Conservation (phyloP, 2,113 vertebrate genomes). For the Eolophus roseicapilla region DNA sequence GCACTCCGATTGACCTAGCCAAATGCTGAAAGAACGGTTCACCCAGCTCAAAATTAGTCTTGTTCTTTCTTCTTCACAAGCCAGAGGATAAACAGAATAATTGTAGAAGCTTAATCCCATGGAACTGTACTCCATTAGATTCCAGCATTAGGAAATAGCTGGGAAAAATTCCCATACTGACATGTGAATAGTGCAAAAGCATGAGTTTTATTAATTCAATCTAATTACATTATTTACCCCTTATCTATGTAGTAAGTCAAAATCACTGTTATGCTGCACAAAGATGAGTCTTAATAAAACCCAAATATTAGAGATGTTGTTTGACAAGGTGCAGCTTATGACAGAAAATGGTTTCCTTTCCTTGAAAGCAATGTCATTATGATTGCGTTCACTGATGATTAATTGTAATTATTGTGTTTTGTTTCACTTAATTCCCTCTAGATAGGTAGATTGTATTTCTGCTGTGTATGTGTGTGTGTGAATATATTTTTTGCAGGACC, state of each 20-base stretch:
- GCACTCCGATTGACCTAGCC: not conserved
- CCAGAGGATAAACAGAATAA: not conserved
- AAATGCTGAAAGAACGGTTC: not conserved
- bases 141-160: slow-evolving; percentile 4
- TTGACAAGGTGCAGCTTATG: slow-evolving; percentile 50
- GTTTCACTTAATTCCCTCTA: slow-evolving; percentile 33
- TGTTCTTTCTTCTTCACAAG: slow-evolving; percentile 21
- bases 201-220: slow-evolving; percentile 29
- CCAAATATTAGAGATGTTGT: slow-evolving; percentile 19
- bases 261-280: not conserved
- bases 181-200: not conserved
- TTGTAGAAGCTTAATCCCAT: not conserved
- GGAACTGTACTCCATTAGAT: not conserved
- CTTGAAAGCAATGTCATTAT: not conserved
- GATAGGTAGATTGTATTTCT: slow-evolving; percentile 5
- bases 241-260: slow-evolving; percentile 23
- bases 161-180: slow-evolving; percentile 11
- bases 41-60: not conserved
- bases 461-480: not conserved
- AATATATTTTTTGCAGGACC: not conserved
- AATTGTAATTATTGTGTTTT: slow-evolving; percentile 42
- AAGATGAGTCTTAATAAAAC: not conserved
- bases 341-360: slow-evolving; percentile 10
- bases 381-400: not conserved
- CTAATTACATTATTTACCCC: slow-evolving; percentile 43